Base-by-base conservation (phyloP, 2,113 vertebrate species). In the Carassius carassius region DNA sequence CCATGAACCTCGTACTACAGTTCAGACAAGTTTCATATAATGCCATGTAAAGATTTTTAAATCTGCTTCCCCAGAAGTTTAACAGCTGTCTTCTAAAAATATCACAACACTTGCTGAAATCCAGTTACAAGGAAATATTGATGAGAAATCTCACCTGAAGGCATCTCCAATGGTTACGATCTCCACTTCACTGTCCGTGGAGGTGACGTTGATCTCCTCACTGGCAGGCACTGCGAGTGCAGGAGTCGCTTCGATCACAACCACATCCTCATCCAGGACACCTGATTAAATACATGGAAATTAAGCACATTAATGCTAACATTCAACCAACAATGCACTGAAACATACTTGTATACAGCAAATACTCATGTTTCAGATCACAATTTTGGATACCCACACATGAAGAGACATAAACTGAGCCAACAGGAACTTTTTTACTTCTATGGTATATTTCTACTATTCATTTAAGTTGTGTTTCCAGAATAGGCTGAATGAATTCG, bases 141-240 rank as follows among this genome's bases (percentile, higher is more conserved):
- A 9, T n/a, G 23, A 17, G 8, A 74, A 69, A 37, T 37, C 94
- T 92, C 89, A 99, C 98, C 98, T 96, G 93, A 95, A 99, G 87
- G 95, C 96, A 90, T 99, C 98, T 90, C 97, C 98, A 69, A 99
- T 96, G 16, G 97, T 99, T 85, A 99, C 98, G 29, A 99, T 99
- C 92, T 99, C 98, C 83, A 99, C 98, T 93, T 99, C 98, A 32
- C 98, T 99, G 86, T 99, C 98, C 8, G 98, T 99, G 89, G 98
- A 99, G 90, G 98, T 99, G 94, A 99, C 98, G 65, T 99, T 99
- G 93, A 99, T 99, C 95, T 99, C 98, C 95, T 99, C 98, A 5
- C 97, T 99, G 91, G 96, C 97, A 89, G 97, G 96, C 81, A 98
- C 94, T 81, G 96, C 94, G 62, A 97, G 91, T 89, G 96, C 97